A percentile compares a stretch with the other conserved stretches of the same genome.
Conservation (phyloP, 2,888 invertebrate species). For the Hemicrepidius hirtus region DNA sequence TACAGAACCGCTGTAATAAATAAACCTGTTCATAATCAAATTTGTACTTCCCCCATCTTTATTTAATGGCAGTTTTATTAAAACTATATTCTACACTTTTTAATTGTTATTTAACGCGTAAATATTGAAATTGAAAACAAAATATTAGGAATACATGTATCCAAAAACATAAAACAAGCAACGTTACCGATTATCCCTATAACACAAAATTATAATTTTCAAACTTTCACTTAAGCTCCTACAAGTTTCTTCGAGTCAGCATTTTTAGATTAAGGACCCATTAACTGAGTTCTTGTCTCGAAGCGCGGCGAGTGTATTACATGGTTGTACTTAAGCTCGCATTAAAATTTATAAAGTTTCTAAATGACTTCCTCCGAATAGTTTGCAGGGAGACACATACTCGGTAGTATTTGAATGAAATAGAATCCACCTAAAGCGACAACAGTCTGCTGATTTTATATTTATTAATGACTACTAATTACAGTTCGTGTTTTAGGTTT, state of each 20-base stretch:
- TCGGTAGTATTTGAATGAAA: slow-evolving; percentile 24
- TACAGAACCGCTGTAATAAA: too few relatives aligned
- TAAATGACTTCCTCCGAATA: slow-evolving; percentile 7
- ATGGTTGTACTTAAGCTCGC: slow-evolving; percentile 1
- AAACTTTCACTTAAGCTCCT: not conserved
- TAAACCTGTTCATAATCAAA: too few relatives aligned
- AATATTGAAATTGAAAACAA: too few relatives aligned
- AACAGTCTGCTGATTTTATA: slow-evolving; percentile 22
- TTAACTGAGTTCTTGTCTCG: slow-evolving; percentile 4
- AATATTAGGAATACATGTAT: too few relatives aligned
- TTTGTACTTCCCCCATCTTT: too few relatives aligned
- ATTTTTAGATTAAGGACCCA: slow-evolving; percentile 28
- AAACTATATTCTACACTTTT: too few relatives aligned
- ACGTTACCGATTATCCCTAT: too few relatives aligned
- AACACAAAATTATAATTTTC: too few relatives aligned
- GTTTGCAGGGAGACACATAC: not conserved
- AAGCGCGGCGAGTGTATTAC: not conserved
- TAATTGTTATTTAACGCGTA: too few relatives aligned
- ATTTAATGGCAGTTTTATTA: too few relatives aligned
- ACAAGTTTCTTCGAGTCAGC: slow-evolving; percentile 15
- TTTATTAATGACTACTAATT: slow-evolving; percentile 32
- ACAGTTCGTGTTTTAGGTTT: slow-evolving; percentile 27
- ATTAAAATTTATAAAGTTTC: slow-evolving; percentile 28
- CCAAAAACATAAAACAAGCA: too few relatives aligned
- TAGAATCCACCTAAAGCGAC: slow-evolving; percentile 26